These are phyloP conservation scores for Plestiodon gilberti DNA, from an alignment of 2,113 vertebrate genomes.

Conservation along the genomic window DNA sequence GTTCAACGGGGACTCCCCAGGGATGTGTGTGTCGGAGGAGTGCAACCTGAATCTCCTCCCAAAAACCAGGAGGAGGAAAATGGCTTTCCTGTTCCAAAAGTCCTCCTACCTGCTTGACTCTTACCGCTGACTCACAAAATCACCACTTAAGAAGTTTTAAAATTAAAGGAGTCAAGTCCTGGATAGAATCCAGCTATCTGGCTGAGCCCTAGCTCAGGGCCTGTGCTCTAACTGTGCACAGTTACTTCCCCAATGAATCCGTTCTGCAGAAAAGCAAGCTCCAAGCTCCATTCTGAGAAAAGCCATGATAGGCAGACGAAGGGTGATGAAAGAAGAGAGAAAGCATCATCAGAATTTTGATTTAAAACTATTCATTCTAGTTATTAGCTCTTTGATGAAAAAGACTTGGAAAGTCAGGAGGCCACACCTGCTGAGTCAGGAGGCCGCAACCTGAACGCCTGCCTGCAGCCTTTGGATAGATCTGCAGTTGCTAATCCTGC, in stretches of 20 bases:
- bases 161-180: background rate
- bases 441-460: background rate
- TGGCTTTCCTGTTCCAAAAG: background rate
- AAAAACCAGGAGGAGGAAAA: background rate
- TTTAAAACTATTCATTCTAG: background rate
- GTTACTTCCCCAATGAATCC: background rate
- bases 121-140: background rate
- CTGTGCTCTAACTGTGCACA: background rate
- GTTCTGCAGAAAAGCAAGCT: background rate
- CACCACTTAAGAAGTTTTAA: background rate
- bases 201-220: background rate
- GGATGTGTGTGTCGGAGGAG: too few relatives aligned
- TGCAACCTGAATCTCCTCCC: background rate
- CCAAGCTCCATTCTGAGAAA: background rate
- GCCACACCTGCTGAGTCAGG: background rate
- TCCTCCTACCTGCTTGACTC: background rate
- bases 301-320: background rate
- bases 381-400: too few relatives aligned
- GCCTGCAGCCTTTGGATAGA: background rate
- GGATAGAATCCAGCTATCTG: background rate
- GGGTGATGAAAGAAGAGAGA: background rate
- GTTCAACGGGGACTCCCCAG: too few relatives aligned
- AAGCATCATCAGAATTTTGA: background rate
- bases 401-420: background rate
- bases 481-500: background rate